Percentiles rank a stretch among this genome's conserved stretches.
These are phyloP conservation scores for Panthera tigris DNA, from an alignment of 2,113 vertebrate species.

Conservation along the genomic window DNA sequence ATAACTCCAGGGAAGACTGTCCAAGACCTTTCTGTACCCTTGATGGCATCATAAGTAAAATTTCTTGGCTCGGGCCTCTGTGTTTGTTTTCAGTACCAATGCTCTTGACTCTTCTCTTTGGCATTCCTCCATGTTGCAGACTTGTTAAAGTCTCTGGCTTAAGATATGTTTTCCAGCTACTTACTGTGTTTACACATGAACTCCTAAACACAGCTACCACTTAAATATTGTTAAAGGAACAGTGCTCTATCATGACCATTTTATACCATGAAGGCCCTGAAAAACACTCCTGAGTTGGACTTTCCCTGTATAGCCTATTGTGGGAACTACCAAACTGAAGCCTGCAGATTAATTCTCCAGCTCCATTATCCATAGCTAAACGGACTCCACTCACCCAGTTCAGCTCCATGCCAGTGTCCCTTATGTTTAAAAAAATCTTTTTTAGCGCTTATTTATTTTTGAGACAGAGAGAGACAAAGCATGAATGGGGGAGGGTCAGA, in stretches of 20 bases:
- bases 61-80: not conserved
- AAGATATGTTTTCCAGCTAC: conserved; percentile 41
- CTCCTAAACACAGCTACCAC: not conserved
- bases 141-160: not conserved
- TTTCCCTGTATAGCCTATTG: not conserved
- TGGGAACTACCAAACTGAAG: not conserved
- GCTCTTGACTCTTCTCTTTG: not conserved
- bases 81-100: not conserved
- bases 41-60: not conserved
- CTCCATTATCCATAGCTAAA: not conserved
- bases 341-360: not conserved
- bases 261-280: not conserved
- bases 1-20: not conserved
- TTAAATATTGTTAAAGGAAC: not conserved
- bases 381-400: not conserved
- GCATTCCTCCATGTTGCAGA: not conserved
- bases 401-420: not conserved
- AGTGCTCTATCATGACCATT: conserved; percentile 21
- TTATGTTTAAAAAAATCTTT: not conserved
- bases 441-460: too few relatives aligned
- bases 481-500: too few relatives aligned
- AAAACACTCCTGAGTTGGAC: not conserved
- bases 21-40: conserved; percentile 49
- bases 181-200: not conserved
- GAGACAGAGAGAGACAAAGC: too few relatives aligned